A percentile compares a stretch with the other conserved stretches of the same genome.
Conservation (phyloP, 2,797 vertebrate genomes). For the Enteromius trimaculatus region DNA sequence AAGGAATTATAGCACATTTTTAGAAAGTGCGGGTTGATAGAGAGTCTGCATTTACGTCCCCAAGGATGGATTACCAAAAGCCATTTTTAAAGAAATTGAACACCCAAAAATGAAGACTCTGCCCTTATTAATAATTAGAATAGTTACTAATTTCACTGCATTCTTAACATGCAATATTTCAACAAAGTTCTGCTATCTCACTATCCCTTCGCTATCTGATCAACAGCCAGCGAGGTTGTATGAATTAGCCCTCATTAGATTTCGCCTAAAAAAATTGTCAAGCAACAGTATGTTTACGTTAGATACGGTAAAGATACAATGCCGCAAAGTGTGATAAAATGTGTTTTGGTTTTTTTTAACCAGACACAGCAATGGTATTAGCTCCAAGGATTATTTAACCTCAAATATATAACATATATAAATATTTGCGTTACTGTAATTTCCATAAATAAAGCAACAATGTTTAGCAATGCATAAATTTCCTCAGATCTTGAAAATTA, state of each 20-base stretch:
- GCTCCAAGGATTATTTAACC: not conserved
- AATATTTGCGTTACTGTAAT: not conserved
- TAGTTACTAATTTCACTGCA: not conserved
- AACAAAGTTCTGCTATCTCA: not conserved
- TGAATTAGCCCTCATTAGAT: too few relatives aligned
- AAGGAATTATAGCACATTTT: conserved; percentile 6
- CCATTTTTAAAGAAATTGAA: not conserved
- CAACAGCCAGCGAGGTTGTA: not conserved
- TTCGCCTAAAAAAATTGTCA: not conserved
- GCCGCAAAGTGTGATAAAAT: not conserved
- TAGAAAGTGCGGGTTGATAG: not conserved
- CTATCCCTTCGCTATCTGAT: too few relatives aligned
- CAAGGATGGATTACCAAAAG: not conserved
- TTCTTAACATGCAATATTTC: not conserved
- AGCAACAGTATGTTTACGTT: too few relatives aligned
- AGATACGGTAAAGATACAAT: too few relatives aligned
- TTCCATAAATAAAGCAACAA: not conserved
- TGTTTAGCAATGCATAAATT: not conserved
- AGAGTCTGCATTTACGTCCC: not conserved
- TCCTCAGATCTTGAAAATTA: not conserved
- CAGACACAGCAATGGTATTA: not conserved
- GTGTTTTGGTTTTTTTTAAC: not conserved
- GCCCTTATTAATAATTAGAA: not conserved
- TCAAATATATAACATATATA: not conserved
- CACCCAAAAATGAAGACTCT: not conserved